Base-by-base conservation (phyloP, 2,113 vertebrate genomes). In the Thomomys bottae region DNA sequence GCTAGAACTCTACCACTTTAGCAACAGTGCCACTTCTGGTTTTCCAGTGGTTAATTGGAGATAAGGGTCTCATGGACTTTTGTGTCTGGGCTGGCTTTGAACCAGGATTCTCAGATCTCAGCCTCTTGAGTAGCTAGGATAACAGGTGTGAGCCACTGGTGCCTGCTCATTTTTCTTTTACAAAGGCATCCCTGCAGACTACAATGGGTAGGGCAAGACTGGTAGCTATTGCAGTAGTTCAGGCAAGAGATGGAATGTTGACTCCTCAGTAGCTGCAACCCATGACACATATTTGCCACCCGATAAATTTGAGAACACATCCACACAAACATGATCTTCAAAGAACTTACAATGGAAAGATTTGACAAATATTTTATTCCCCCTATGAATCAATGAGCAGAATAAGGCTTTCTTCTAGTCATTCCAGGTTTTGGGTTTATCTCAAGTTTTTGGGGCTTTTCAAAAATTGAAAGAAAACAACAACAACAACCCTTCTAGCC, bases 391-490 rank as follows among this genome's bases (percentile, higher is more conserved):
- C 75, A 63, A 34, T 32, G 34, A 64, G 20, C 3, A 40, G 40
- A 83, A 34, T 73, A 28, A 32, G 24, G n/a, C 61, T 84, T 84
- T 80, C 72, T 84, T 75, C 0, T 54, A 32, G n/a, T 28, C 54
- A 84, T 18, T 45, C 42, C 68, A 71, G 67, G 32, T 40, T 92
- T 49, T 84, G 68, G n/a, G 34, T 78, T 77, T 45, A 87, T 78
- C 63, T 75, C 59, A 89, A n/a, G 42, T 49, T 77, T 91, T 94
- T 89, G 57, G 24, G 64, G 40, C 21, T 94, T 92, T 81, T 2
- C 42, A 77, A 73, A 45, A 77, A 45, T 26, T 36, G 23, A 34
- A 6, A 8, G 15, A 26, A 15, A 45, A 26, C 14, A 30, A 14
- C 42, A n/a, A n/a, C n/a, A n/a, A n/a, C 49, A 54, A 17, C 49